Evolutionary conservation across 2,888 invertebrate genomes (phyloP).

Genomic region (Odontothrips loti): DNA sequence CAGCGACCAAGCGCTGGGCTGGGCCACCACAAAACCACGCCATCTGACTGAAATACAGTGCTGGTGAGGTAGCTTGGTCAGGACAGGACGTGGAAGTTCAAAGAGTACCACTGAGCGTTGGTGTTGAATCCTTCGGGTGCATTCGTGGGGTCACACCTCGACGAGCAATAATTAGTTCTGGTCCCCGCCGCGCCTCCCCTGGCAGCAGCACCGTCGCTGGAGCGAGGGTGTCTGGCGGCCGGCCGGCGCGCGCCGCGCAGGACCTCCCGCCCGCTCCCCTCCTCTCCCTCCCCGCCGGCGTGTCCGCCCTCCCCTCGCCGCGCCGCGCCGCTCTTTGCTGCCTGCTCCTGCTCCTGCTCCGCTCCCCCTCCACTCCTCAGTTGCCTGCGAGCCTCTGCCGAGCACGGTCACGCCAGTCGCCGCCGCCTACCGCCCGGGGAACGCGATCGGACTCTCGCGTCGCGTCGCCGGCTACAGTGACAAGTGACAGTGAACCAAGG

Average conservation of each 20-base stretch:
- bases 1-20: too few species aligned
- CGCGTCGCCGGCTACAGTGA: neutral
- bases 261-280: neutral
- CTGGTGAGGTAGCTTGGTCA: too few species aligned
- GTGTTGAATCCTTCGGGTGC: too few species aligned
- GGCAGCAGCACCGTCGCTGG: neutral
- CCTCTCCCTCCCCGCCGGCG: neutral
- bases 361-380: neutral
- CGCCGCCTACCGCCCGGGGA: neutral
- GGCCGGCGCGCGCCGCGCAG: conserved; percentile 16
- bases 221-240: neutral
- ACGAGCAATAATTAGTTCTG: too few species aligned
- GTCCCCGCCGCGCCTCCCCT: neutral
- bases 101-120: too few species aligned
- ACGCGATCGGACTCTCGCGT: neutral
- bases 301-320: neutral
- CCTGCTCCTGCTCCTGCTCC: neutral
- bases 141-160: too few species aligned
- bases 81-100: too few species aligned
- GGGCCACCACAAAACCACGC: too few species aligned
- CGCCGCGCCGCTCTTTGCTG: neutral
- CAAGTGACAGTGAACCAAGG: neutral
- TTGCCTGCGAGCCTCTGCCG: neutral
- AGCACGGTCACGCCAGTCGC: neutral
- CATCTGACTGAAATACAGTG: too few species aligned